Evolutionary conservation across 2,888 invertebrate genomes (phyloP), one percentile per base, ranked within the genome.

Genomic region (Pandemis heparana): DNA sequence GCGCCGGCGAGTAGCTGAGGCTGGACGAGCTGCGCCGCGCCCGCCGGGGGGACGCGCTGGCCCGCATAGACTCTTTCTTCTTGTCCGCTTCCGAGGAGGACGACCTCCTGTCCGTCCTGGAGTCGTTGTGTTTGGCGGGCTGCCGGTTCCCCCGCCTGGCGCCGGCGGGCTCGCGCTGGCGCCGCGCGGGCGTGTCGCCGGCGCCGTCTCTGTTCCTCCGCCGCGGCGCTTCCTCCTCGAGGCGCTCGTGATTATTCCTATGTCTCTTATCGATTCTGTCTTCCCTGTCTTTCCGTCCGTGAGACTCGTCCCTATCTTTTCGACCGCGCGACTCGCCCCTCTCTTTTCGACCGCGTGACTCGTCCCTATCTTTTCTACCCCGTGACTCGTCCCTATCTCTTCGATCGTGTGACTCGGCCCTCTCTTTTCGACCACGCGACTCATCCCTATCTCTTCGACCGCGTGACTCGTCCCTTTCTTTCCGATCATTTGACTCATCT

Each of bases 1-100:
- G 93, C 0, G 96, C 96, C 0, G 97, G 97, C 0, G 97, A 97
- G 80, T 96, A 96, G 79, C 96, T 96, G 66, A 96, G 87, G 77
- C 95, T 95, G 12, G 95, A 95, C 0, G 94, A 92, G 79, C 95
- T 95, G 61, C 92, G 84, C 74, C 92, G 93, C 9, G 89, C 63
- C 39, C 7, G 51, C 32, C 12, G 41, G 6, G 51, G 67, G 1
- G 83, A 65, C 39, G 82, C 41, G 85, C 85, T n/a, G n/a, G n/a
- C n/a, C n/a, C n/a, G n/a, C n/a, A n/a, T n/a, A n/a, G n/a, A n/a
- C n/a, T n/a, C n/a, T n/a, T 85, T 87, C 9, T 78, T 75, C 75
- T 84, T 89, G 38, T 85, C 85, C 0, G 81, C 56, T 51, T 91
- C 91, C 0, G 92, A 87, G 0, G 89, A 86, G 0, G 87, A 80